Evolutionary conservation across 2,888 invertebrate species (phyloP), one percentile per base, ranked within the genome.

Genomic region (Cheilosia soror): DNA sequence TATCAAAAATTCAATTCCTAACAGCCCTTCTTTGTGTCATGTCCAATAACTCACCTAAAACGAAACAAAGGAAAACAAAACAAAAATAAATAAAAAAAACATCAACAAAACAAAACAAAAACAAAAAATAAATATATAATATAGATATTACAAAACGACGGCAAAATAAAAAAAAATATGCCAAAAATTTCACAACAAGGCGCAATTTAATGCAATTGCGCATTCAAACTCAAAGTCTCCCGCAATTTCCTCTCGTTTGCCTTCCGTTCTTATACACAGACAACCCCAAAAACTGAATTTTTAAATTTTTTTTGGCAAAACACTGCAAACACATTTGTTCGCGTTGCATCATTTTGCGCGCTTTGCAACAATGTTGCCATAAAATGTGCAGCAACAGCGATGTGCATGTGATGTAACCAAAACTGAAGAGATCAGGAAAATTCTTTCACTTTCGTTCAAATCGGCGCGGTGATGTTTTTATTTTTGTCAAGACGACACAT

Each of bases 201-300:
- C 66, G 76, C 60, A 76, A 76, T 66, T 42, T 6, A 51, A 60
- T 68, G 66, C 51, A 66, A 68, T 51, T 66, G 76, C 76, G 76
- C 76, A 66, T 75, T 57, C 25, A 40, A 20, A 51, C 27, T 27
- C 13, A 20, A 20, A 51, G 49, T 44, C 44, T 15, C n/a, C 9
- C 33, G n/a, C n/a, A 33, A 20, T 4, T 6, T 27, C 25, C 20
- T 27, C 15, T 15, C 33, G 13, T 37, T 31, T 6, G 5, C n/a
- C 37, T 20, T n/a, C 5, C 20, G 2, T 20, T 20, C 20, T 1
- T 2, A 15, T 0, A 4, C 15, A 7, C 4, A 37, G 13, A n/a
- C 1, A 31, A 4, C n/a, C 13, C 31, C 5, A 15, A 31, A 20
- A 53, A 55, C n/a, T n/a, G 1, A 42, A 42, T 13, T 42, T 42